Conservation (phyloP, 2,113 vertebrate genomes). For the Ondatra zibethicus region DNA sequence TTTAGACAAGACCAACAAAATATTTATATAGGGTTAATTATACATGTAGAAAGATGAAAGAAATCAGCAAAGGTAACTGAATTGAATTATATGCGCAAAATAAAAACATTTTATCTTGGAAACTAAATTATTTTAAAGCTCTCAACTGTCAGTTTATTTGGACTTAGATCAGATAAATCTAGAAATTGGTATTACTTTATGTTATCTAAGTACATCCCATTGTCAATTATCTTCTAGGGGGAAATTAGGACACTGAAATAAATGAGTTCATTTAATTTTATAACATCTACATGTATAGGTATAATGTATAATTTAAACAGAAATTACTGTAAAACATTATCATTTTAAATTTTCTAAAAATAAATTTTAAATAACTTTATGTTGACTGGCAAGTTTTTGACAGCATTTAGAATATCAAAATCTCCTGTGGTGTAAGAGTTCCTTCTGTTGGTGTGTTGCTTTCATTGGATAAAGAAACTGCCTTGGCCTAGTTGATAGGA, state of each 20-base stretch:
- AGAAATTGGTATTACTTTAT: neutral
- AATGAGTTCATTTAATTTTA: neutral
- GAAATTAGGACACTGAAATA: conserved; percentile 2
- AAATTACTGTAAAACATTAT: neutral
- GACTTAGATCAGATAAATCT: neutral
- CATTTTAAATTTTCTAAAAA: neutral
- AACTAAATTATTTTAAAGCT: neutral
- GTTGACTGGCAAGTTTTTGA: neutral
- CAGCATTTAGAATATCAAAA: neutral
- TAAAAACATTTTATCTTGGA: neutral
- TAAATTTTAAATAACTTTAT: neutral
- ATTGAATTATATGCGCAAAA: neutral
- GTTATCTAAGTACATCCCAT: neutral
- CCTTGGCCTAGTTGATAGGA: too few relatives aligned
- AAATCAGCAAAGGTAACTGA: neutral
- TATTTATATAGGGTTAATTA: neutral
- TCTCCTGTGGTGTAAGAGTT: neutral
- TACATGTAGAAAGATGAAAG: neutral
- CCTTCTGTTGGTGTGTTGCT: too few relatives aligned
- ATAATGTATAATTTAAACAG: neutral
- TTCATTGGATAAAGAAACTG: too few relatives aligned
- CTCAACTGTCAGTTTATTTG: neutral
- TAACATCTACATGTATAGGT: neutral
- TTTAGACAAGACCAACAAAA: neutral
- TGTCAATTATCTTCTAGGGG: neutral